phyloP scores from a whole-genome alignment of 2,113 vertebrate species.

The Scomber scombrus region DNA sequence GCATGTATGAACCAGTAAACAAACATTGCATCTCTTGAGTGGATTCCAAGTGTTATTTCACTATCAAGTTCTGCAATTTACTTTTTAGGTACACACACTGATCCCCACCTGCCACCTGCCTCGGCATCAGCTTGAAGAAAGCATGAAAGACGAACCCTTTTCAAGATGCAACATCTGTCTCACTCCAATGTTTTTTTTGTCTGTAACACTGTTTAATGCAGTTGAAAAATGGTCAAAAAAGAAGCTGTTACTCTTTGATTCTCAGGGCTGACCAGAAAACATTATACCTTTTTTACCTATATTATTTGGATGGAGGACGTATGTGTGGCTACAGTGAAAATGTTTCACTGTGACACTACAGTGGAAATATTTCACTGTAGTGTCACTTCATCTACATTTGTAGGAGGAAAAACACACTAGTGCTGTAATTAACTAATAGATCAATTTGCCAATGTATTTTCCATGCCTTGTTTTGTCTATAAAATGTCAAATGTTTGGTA shows the following conservation, averaged over 20 bases:
- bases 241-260: too few relatives aligned
- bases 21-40: not conserved
- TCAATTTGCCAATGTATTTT: too few relatives aligned
- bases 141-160: not conserved
- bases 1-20: not conserved
- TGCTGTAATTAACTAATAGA: too few relatives aligned
- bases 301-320: too few relatives aligned
- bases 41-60: not conserved
- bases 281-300: too few relatives aligned
- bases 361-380: not conserved
- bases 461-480: too few relatives aligned
- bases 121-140: not conserved
- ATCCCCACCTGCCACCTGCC: not conserved
- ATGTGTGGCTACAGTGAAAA: not conserved
- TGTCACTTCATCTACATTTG: not conserved
- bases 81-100: too few relatives aligned
- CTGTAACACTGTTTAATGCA: conserved; percentile 1
- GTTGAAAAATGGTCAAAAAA: too few relatives aligned
- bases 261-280: too few relatives aligned
- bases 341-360: not conserved
- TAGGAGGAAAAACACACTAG: not conserved
- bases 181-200: not conserved
- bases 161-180: conserved; percentile 15
- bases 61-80: too few relatives aligned
- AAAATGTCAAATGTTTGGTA: too few relatives aligned